Base-by-base conservation (phyloP, 2,888 invertebrate species). In the Agonopterix arenella region DNA sequence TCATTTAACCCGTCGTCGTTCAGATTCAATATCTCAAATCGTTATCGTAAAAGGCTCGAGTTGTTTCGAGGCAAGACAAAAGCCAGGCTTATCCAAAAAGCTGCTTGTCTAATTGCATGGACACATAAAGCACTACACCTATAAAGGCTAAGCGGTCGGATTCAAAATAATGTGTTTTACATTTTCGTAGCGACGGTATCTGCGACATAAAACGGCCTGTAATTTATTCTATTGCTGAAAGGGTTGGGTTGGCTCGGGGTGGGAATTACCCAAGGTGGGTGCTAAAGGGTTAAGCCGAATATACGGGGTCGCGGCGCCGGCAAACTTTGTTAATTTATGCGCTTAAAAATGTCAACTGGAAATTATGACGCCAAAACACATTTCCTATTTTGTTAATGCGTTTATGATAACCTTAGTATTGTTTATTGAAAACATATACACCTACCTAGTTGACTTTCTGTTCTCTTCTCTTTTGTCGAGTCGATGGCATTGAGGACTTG, bases 171-270 rank as follows among this genome's bases (percentile, higher is more conserved):
- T 84, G 85, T 82, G 83, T 82, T 85, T 85, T 77, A 85, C 88
- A 84, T 88, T 88, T 86, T 88, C 82, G 81, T 76, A 77, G 76
- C 77, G 78, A 72, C 80, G 80, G 83, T 89, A 88, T 88, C 84
- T 80, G 78, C 83, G 83, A 85, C 88, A 86, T 86, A 88, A 89
- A 89, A 85, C 82, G 88, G 83, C 79, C 78, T 84, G 86, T 88
- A 89, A 89, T 89, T 88, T 89, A 89, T 89, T 89, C 89, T 89
- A 89, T 86, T 89, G 86, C 88, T 86, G 88, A 89, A 89, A 89
- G 88, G 89, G 89, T 88, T 74, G 84, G 81, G 83, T 73, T 73
- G 76, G 71, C 70, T 68, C 75, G 73, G 85, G 88, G 88, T 85
- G 88, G 88, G 88, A 85, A 86, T 89, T 88, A 86, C 88, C 86